phyloP scores from a whole-genome alignment of 2,797 vertebrate genomes.

The Psittacula echo region DNA sequence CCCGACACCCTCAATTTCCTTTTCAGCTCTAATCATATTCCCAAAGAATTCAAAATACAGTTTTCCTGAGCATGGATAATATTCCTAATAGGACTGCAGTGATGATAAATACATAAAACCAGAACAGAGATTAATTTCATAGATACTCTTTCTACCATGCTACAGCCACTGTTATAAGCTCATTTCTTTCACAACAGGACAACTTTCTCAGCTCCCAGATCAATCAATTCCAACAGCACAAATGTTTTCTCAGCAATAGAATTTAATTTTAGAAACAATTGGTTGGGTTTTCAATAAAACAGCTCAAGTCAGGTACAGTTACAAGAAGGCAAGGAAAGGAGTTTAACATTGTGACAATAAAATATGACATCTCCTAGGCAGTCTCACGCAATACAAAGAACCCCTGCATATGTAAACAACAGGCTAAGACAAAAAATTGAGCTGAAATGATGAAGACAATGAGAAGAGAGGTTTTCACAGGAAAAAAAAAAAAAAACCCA shows the following conservation, averaged over 20 bases:
- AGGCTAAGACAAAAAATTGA: background rate
- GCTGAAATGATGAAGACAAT: background rate
- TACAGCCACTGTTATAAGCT: background rate
- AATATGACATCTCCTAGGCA: background rate
- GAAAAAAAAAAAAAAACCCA: no score
- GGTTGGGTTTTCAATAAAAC: background rate
- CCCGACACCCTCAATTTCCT: background rate
- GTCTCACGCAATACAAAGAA: background rate
- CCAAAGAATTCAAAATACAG: background rate
- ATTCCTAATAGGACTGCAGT: background rate
- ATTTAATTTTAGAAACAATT: slow-evolving; percentile 22
- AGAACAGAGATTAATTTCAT: background rate
- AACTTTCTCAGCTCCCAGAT: background rate
- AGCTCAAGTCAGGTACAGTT: background rate
- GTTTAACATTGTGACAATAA: background rate
- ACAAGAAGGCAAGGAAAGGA: background rate
- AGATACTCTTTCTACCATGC: background rate
- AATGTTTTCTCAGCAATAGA: background rate
- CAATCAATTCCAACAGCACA: background rate
- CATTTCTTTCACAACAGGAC: background rate
- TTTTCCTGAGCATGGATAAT: slow-evolving; percentile 15
- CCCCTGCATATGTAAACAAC: background rate
- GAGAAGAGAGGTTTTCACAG: background rate
- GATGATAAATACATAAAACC: background rate
- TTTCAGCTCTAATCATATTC: background rate